phyloP scores from a whole-genome alignment of 2,797 vertebrate genomes.

The Micromesistius poutassou region DNA sequence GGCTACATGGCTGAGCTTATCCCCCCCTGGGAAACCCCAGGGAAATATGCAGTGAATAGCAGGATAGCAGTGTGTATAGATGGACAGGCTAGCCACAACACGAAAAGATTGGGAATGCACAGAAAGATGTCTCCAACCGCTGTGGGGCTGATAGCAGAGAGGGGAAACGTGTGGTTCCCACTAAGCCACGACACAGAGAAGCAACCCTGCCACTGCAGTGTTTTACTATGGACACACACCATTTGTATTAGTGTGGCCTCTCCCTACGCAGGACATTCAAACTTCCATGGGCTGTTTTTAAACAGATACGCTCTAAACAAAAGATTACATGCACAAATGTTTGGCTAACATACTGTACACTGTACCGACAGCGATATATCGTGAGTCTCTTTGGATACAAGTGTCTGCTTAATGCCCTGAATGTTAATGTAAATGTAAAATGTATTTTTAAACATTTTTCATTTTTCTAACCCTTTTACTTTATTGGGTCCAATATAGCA shows the following conservation, averaged over 20 bases:
- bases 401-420: too few species aligned
- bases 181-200: neutral
- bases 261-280: neutral
- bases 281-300: neutral
- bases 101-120: constrained; percentile 44
- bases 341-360: neutral
- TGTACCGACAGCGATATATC: too few species aligned
- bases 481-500: neutral
- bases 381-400: too few species aligned
- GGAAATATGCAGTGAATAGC: constrained; percentile 44
- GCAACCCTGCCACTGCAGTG: neutral
- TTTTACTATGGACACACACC: neutral
- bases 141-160: neutral
- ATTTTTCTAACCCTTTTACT: too few species aligned
- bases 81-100: constrained; percentile 51
- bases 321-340: neutral
- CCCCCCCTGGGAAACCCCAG: constrained; percentile 21
- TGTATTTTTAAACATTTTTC: neutral
- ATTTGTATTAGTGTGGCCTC: neutral
- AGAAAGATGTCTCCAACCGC: neutral
- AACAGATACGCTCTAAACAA: neutral
- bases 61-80: constrained; percentile 28
- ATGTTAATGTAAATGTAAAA: too few species aligned
- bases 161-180: neutral
- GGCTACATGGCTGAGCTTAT: constrained; percentile 19